Evolutionary conservation across 2,113 vertebrate genomes (phyloP), one percentile per base, ranked within the genome.

Genomic region (Pelmatolapia mariae): DNA sequence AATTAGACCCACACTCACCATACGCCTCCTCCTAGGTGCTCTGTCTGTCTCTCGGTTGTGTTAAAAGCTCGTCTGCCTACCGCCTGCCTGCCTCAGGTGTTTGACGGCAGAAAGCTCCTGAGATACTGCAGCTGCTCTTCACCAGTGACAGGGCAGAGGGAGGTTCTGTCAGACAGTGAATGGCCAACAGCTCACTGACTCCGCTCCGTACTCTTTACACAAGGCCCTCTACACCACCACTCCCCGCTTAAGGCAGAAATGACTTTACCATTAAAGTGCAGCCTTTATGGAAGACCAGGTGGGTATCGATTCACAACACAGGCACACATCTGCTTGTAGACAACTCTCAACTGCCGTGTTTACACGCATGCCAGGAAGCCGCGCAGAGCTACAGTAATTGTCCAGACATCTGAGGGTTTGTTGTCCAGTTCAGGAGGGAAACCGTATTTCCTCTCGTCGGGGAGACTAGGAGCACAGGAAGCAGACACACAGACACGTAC

Each of bases 1-100:
- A 92, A 82, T 91, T 26, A 81, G 68, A 85, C 61, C 59, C 40
- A 81, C 89, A 95, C 95, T 96, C 90, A 95, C 94, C 93, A 5
- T 4, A 11, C 2, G 7, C 16, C 50, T 56, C 43, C 22, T 45
- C 63, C 22, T 5, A 13, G 9, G n/a, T 10, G 22, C 43, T 26
- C 26, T 22, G 22, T 43, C 47, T 59, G 73, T 66, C 52, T 53
- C 40, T 11, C 4, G 38, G 56, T 26, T 59, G 45, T 13, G 26
- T 52, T 52, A 52, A 52, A 52, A 71, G 4, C 31, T 31, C 16
- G 22, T 10, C 52, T 1, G 1, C 59, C 68, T 52, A 29, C 40
- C 50, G 36, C 22, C 47, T 2, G 29, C 15, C 87, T 61, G 59
- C 84, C 73, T 85, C 68, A 50, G 5, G 26, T 87, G 4, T 53